These are phyloP conservation scores for Romanomermis culicivorax DNA, from an alignment of 2,888 invertebrate species.

Conservation along the genomic window DNA sequence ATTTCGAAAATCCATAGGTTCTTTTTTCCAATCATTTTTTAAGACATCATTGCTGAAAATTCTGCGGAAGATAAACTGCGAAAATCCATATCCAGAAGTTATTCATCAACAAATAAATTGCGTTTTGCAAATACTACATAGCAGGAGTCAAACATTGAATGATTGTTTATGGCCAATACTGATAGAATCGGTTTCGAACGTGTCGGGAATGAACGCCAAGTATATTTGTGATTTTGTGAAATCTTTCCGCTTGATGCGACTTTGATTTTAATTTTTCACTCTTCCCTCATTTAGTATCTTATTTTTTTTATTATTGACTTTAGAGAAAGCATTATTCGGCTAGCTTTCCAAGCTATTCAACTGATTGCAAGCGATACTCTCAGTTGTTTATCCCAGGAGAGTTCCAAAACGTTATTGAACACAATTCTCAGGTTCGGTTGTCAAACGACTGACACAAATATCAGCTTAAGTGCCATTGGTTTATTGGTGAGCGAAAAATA, in stretches of 20 bases:
- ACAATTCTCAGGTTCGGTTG: constrained; percentile 85
- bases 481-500: constrained; percentile 46
- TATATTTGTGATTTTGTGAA: not conserved
- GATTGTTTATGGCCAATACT: not conserved
- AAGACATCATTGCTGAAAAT: too few species aligned
- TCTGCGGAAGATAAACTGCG: constrained; percentile 61
- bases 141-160: constrained; percentile 53
- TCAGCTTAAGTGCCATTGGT: constrained; percentile 85
- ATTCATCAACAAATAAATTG: constrained; percentile 81
- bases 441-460: constrained; percentile 86
- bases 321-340: constrained; percentile 37
- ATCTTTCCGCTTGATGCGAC: constrained; percentile 20
- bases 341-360: constrained; percentile 38
- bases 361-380: constrained; percentile 82
- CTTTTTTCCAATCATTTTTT: too few species aligned
- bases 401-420: constrained; percentile 45
- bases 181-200: not conserved
- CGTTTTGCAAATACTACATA: constrained; percentile 72
- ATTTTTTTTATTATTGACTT: constrained; percentile 33
- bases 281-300: not conserved
- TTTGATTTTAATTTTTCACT: too few species aligned
- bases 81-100: constrained; percentile 73
- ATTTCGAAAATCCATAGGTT: too few species aligned
- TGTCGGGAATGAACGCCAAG: not conserved
- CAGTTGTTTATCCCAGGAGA: constrained; percentile 70